A percentile compares a stretch with the other conserved stretches of the same genome.
Conservation (phyloP, 2,113 vertebrate genomes). For the Athene cunicularia region DNA sequence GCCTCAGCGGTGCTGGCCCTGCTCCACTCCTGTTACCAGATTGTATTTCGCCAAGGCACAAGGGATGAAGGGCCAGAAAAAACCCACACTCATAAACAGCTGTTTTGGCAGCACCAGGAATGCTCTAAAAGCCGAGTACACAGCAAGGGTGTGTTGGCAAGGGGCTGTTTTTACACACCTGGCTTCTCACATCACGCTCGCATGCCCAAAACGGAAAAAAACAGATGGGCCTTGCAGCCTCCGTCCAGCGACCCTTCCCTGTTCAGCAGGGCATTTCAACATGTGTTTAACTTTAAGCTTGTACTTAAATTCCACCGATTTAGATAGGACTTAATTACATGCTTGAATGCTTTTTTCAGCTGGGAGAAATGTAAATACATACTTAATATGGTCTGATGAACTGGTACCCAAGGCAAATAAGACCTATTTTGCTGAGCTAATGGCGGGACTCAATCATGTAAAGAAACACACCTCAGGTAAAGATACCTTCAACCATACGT, state of each 20-base stretch:
- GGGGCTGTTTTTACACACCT: background rate
- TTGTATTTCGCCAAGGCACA: background rate
- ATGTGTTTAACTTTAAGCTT: background rate
- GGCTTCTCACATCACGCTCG: background rate
- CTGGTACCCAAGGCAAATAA: background rate
- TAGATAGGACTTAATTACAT: background rate
- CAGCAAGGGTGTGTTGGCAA: accelerated
- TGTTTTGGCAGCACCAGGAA: background rate
- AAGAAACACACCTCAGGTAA: background rate
- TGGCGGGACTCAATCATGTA: accelerated
- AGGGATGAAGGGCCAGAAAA: background rate
- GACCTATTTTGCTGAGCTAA: background rate
- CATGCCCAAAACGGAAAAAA: background rate
- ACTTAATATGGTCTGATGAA: background rate
- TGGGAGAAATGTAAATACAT: background rate
- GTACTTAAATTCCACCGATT: background rate
- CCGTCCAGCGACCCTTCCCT: background rate
- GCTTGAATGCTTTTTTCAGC: background rate
- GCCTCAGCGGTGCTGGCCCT: accelerated
- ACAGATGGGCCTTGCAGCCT: background rate
- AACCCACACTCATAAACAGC: background rate
- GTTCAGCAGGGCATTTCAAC: background rate
- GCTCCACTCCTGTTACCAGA: background rate
- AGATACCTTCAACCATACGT: background rate
- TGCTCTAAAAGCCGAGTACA: background rate